Evolutionary conservation across 30 jellyfish, hydroid and myxozoan genomes (phyloP).

Genomic region (Pseudorhiza aurosa): DNA sequence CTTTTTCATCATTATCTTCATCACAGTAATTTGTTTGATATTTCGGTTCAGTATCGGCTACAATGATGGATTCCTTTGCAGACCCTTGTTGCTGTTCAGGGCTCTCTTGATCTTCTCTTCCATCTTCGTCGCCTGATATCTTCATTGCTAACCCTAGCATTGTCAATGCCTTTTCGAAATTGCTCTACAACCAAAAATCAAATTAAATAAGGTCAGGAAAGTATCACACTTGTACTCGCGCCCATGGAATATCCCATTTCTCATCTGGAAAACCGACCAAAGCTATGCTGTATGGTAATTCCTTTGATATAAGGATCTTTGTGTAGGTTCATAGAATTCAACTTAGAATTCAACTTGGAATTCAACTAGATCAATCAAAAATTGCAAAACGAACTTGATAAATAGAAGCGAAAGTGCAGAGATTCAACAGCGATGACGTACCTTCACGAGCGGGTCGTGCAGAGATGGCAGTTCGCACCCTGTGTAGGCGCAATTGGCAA

Average conservation of each 20-base stretch:
- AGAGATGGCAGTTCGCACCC: slow-evolving; percentile 90
- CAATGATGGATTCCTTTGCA: no score
- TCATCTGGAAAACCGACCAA: no score
- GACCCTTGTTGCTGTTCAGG: not conserved
- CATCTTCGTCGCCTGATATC: not conserved
- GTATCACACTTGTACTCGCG: no score
- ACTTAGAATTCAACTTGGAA: no score
- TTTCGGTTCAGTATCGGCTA: not conserved
- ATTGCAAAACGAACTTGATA: no score
- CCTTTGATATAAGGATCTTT: no score
- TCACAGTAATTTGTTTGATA: not conserved
- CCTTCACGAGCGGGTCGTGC: slow-evolving; percentile 61
- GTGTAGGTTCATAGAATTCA: no score
- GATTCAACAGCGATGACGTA: not conserved
- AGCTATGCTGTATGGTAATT: no score
- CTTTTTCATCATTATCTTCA: not conserved
- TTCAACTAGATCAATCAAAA: no score
- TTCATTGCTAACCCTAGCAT: not conserved
- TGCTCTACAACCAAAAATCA: not conserved
- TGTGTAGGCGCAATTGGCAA: slow-evolving; percentile 62
- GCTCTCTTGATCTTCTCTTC: not conserved
- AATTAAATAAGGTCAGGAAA: no score
- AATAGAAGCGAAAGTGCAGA: not conserved
- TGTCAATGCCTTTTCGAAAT: slow-evolving; percentile 1
- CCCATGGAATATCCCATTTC: no score